Conservation (phyloP, 1,140 invertebrate species). For the Neotoxoptera formosana region DNA sequence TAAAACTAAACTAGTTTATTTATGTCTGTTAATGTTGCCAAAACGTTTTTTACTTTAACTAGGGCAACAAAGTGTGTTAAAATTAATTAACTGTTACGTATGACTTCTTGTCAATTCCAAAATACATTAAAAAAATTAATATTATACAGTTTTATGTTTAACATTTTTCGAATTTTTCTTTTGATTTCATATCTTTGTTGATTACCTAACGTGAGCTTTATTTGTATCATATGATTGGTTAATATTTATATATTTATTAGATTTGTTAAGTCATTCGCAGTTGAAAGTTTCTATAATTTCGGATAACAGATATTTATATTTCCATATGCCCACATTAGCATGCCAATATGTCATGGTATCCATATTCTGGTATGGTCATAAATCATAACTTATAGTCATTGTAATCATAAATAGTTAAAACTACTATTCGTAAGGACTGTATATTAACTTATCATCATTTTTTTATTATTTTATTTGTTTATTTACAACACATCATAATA, state of each 20-base stretch:
- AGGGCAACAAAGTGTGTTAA: slow-evolving; percentile 16
- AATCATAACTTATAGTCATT: too few species aligned
- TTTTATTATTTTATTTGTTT: neutral
- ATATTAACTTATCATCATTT: neutral
- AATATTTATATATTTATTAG: neutral
- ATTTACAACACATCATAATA: neutral
- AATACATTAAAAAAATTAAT: neutral
- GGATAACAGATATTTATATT: neutral
- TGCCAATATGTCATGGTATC: neutral
- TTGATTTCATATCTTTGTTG: neutral
- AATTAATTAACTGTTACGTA: neutral
- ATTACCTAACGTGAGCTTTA: neutral
- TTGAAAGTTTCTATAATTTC: neutral
- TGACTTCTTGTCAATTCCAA: neutral
- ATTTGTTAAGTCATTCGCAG: neutral
- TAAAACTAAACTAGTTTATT: slow-evolving; percentile 31
- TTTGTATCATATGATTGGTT: neutral
- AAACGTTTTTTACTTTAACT: slow-evolving; percentile 29
- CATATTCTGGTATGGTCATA: too few species aligned
- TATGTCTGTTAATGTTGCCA: slow-evolving; percentile 43
- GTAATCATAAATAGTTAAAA: neutral
- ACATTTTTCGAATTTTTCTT: neutral
- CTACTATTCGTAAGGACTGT: neutral
- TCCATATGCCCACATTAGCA: neutral
- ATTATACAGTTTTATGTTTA: neutral